These are phyloP conservation scores for Saturnia japonica DNA, from an alignment of 2,888 invertebrate species.

Conservation along the genomic window DNA sequence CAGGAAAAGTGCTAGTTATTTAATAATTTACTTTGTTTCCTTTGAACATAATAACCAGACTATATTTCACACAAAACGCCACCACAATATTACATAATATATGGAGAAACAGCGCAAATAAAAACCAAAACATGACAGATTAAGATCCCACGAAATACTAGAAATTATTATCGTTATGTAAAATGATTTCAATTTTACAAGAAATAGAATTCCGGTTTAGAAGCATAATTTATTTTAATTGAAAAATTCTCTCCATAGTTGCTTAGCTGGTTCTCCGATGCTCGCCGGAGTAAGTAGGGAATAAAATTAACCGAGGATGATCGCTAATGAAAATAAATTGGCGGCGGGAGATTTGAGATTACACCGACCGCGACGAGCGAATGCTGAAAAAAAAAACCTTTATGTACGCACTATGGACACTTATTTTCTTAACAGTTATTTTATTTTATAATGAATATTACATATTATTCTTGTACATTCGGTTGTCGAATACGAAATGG, in stretches of 20 bases:
- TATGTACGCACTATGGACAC: constrained; percentile 47
- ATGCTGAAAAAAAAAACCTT: constrained; percentile 49
- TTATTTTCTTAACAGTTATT: background rate
- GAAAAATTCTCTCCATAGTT: constrained; percentile 52
- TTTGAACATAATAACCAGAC: too few species aligned
- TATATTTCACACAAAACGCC: too few species aligned
- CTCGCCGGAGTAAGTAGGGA: constrained; percentile 79
- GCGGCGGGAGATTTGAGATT: constrained; percentile 82
- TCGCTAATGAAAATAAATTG: constrained; percentile 86
- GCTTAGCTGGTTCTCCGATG: constrained; percentile 56
- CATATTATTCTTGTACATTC: background rate
- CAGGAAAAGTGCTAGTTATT: too few species aligned
- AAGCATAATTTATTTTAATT: background rate
- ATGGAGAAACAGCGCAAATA: too few species aligned
- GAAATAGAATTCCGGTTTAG: background rate
- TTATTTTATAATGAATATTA: background rate
- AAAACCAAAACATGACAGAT: too few species aligned
- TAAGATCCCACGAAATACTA: too few species aligned
- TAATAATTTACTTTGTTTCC: too few species aligned
- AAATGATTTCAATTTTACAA: too few species aligned
- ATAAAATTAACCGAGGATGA: constrained; percentile 86
- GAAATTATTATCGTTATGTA: too few species aligned
- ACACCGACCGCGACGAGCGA: constrained; percentile 66
- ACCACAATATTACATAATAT: too few species aligned
- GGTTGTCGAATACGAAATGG: background rate